These are phyloP conservation scores for Diploscapter pachys DNA, from an alignment of 1,140 invertebrate genomes.

Conservation along the genomic window DNA sequence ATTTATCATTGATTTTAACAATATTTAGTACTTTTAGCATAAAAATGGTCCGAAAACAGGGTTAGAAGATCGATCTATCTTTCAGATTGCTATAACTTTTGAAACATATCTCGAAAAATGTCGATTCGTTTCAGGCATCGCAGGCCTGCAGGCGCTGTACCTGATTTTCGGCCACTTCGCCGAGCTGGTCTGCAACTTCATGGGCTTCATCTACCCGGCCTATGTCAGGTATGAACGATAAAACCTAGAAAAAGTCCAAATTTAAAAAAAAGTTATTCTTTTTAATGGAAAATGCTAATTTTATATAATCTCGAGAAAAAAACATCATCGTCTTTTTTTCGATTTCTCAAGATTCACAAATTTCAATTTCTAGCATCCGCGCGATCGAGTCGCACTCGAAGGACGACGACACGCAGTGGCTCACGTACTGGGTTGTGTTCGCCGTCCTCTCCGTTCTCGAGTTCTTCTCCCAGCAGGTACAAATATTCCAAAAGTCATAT, in stretches of 20 bases:
- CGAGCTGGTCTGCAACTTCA: slow-evolving; percentile 39
- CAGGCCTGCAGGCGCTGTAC: slow-evolving; percentile 9
- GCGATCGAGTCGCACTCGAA: slow-evolving; percentile 38
- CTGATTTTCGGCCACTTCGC: slow-evolving; percentile 40
- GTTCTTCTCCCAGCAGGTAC: slow-evolving; percentile 19
- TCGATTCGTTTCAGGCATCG: too few species aligned
- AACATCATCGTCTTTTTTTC: too few species aligned
- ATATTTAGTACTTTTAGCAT: too few species aligned
- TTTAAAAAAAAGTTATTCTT: slow-evolving; percentile 3
- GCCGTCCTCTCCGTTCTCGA: slow-evolving; percentile 45
- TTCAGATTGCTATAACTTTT: too few species aligned
- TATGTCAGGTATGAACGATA: slow-evolving; percentile 13
- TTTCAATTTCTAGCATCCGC: background rate
- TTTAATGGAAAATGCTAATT: background rate
- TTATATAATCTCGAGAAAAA: background rate
- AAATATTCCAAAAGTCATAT: background rate
- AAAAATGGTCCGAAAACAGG: too few species aligned
- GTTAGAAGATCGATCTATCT: too few species aligned
- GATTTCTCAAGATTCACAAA: too few species aligned
- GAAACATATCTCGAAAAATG: too few species aligned
- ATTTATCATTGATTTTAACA: too few species aligned
- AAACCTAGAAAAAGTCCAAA: slow-evolving; percentile 4
- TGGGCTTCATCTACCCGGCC: slow-evolving; percentile 41
- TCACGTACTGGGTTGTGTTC: slow-evolving; percentile 49
- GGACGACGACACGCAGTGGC: slow-evolving; percentile 47